phyloP scores from a whole-genome alignment of 64 coral and sea anemone genomes.

The Stichodactyla helianthus region DNA sequence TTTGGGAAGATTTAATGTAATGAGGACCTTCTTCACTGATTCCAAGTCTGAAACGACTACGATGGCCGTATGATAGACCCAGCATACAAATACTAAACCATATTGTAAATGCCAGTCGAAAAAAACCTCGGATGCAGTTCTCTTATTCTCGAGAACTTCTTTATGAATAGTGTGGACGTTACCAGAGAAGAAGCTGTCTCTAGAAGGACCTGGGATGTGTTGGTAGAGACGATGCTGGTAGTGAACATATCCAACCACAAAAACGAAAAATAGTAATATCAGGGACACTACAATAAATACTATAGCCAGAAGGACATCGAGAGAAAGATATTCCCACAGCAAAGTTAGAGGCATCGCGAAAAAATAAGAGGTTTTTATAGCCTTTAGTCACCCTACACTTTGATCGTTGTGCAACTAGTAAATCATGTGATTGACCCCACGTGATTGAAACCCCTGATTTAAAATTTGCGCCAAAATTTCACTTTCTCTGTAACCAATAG shows the following conservation, averaged over 20 bases:
- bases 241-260: conserved; percentile 28
- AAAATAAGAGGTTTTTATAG: not conserved
- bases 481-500: not conserved
- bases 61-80: conserved; percentile 46
- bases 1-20: conserved; percentile 54
- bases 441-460: not conserved
- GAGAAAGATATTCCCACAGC: not conserved
- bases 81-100: conserved; percentile 27
- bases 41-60: conserved; percentile 40
- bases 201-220: conserved; percentile 54
- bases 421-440: not conserved
- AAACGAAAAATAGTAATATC: not conserved
- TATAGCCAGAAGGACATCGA: not conserved
- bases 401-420: not conserved
- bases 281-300: not conserved
- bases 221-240: conserved; percentile 41
- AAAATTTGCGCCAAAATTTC: not conserved
- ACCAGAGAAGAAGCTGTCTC: conserved; percentile 55
- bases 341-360: not conserved
- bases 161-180: conserved; percentile 23
- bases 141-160: not conserved
- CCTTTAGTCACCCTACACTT: not conserved
- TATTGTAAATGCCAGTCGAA: conserved; percentile 41
- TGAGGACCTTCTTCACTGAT: conserved; percentile 35
- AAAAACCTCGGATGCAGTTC: conserved; percentile 14